A percentile compares a stretch with the other conserved stretches of the same genome.
Conservation (phyloP, 1,140 invertebrate genomes). For the Heliconius melpomene region DNA sequence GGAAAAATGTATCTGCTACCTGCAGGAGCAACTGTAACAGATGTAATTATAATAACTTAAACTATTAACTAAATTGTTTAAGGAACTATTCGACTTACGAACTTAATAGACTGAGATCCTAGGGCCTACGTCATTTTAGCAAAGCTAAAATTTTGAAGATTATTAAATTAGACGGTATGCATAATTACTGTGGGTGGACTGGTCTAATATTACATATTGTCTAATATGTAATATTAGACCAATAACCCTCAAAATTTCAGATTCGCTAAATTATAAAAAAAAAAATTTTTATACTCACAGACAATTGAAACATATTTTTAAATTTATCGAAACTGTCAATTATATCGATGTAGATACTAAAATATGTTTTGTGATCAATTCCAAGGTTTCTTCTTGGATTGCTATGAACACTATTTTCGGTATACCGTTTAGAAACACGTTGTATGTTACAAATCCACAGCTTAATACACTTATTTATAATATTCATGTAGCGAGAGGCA, state of each 20-base stretch:
- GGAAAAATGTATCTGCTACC: slow-evolving; percentile 31
- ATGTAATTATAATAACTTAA: not conserved
- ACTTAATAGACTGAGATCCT: not conserved
- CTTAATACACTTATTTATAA: slow-evolving; percentile 2
- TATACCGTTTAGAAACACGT: slow-evolving; percentile 17
- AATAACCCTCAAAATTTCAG: no score
- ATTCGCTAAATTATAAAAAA: no score
- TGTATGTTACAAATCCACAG: not conserved
- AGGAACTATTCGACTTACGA: not conserved
- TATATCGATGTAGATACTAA: slow-evolving; percentile 31
- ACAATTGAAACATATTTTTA: slow-evolving; percentile 32
- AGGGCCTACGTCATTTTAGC: no score
- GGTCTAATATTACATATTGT: no score
- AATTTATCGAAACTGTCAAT: slow-evolving; percentile 30
- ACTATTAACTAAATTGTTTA: no score
- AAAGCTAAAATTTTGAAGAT: no score
- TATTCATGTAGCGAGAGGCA: slow-evolving; percentile 28
- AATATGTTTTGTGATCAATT: slow-evolving; percentile 20
- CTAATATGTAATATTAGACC: no score
- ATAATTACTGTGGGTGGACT: no score
- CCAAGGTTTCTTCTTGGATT: not conserved
- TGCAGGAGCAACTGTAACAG: slow-evolving; percentile 34
- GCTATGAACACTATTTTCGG: not conserved
- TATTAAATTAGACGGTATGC: no score
- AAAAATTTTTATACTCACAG: no score